Evolutionary conservation across 2,888 invertebrate genomes (phyloP), one percentile per base, ranked within the genome.

Genomic region (Apamea monoglypha): DNA sequence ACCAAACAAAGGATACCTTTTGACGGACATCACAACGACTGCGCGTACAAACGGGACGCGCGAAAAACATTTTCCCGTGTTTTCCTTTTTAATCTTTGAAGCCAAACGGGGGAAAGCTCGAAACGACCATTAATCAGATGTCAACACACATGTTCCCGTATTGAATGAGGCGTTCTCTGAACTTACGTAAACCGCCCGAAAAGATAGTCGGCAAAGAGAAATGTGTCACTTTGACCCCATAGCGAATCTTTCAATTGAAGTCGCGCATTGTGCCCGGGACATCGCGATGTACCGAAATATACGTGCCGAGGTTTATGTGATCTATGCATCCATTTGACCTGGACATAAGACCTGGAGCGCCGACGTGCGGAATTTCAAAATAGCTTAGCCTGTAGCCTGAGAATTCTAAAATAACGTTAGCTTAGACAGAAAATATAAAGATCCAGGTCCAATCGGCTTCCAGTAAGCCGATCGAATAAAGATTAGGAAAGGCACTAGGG

Each of bases 121-220:
- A 83, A 90, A 88, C 87, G 89, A 84, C 91, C 92, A 94, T 95
- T 94, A 93, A 94, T 95, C 94, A 93, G 92, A 92, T 91, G 95
- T 93, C 94, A 92, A 92, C 93, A 92, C 91, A 91, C 87, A 92
- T 92, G 91, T 91, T 90, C 83, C 88, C 86, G 81, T 90, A 92
- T 92, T 91, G 92, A 92, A 92, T 91, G 90, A 91, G 89, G 87
- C 86, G 87, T 90, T 88, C 84, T 76, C 85, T 85, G 88, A 91
- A 91, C 91, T 90, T 91, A 89, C 91, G 91, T 86, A 91, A 91
- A 91, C 91, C 89, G 84, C 84, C 85, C 81, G 86, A 87, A 89
- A 90, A 91, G 91, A 93, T 92, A 90, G 91, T 86, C 85, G 82
- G 80, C 84, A 78, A 88, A 89, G 88, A 90, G 90, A 90, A 91